Evolutionary conservation across 2,888 invertebrate genomes (phyloP).

Genomic region (Shargacucullia verbasci): DNA sequence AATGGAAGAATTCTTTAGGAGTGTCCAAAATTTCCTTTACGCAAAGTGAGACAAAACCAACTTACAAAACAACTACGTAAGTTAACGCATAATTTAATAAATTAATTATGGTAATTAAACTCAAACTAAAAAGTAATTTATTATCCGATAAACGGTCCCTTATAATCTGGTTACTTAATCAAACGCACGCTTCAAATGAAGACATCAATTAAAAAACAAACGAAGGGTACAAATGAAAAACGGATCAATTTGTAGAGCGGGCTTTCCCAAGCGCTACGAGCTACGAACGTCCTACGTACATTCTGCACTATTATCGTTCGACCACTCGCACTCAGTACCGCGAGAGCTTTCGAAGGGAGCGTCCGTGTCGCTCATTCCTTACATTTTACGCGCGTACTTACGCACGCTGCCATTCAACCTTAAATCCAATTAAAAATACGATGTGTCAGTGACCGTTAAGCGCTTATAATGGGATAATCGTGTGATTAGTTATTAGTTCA

Average conservation of each 20-base stretch:
- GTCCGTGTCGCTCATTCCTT: conserved; percentile 57
- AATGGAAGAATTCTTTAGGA: neutral
- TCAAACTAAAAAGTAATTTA: conserved; percentile 30
- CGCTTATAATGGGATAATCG: conserved; percentile 70
- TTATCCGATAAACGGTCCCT: conserved; percentile 24
- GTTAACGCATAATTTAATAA: conserved; percentile 39
- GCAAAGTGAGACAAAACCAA: conserved; percentile 1
- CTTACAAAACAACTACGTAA: conserved; percentile 17
- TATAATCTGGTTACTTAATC: conserved; percentile 41
- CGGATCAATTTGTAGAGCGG: conserved; percentile 72
- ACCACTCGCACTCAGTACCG: conserved; percentile 70
- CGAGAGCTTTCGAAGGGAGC: conserved; percentile 61
- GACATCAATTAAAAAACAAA: conserved; percentile 44
- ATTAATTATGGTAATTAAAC: conserved; percentile 23
- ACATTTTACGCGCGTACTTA: conserved; percentile 70
- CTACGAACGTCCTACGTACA: conserved; percentile 63
- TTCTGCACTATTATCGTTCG: conserved; percentile 30
- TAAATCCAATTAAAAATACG: conserved; percentile 79
- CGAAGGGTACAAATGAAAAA: conserved; percentile 56
- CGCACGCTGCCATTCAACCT: conserved; percentile 74
- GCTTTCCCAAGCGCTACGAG: conserved; percentile 70
- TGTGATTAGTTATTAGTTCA: conserved; percentile 66
- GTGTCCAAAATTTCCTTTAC: neutral
- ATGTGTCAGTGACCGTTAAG: conserved; percentile 70
- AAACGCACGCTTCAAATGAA: conserved; percentile 32